Base-by-base conservation (phyloP, 2,888 invertebrate genomes). In the Drosophila parthenogenetica region DNA sequence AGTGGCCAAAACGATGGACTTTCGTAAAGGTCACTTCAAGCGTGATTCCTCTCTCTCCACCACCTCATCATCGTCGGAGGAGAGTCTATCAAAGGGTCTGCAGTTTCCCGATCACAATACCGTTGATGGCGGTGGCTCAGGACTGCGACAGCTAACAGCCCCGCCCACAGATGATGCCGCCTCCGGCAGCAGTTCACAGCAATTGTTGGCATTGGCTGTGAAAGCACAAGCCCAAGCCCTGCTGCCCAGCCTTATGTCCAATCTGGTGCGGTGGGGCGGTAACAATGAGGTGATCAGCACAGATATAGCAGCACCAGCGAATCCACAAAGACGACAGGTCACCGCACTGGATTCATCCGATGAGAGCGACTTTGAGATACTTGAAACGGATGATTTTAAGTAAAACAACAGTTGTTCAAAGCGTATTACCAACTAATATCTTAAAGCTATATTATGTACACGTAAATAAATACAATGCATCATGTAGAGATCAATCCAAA, bases 351-450 rank as follows among this genome's bases (percentile, higher is more conserved):
- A 90, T 60, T 90, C 91, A 5, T 92, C 92, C 17, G 92, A 92
- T 62, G 92, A 91, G 50, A 92, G 92, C 78, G 92, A 92, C 77
- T 92, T 92, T 77, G 92, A 92, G 85, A 89, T 92, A 73, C 80
- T 92, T 40, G 90, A 90, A 77, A 81, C 90, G 61, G 92, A 92
- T 58, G 92, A 92, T 50, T 91, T 89, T 73, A 81, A 91, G 77
- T 91, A 91, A 73, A 75, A 17, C 10, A 16, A 14, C 25, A 29
- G 11, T 45, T 19, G 37, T 39, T 29, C 10, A 39, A 39, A 48
- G 55, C 81, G 69, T 83, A 77, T 77, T 87, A 87, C 63, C 77
- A 81, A 85, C 80, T 79, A 85, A 67, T 77, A 79, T 74, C 73
- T 55, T 66, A 62, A 74, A 57, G 8, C 29, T 29, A 79, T 54